A percentile compares a stretch with the other conserved stretches of the same genome.
phyloP scores from a whole-genome alignment of 2,888 invertebrate species.

The Xanthorhoe designata region DNA sequence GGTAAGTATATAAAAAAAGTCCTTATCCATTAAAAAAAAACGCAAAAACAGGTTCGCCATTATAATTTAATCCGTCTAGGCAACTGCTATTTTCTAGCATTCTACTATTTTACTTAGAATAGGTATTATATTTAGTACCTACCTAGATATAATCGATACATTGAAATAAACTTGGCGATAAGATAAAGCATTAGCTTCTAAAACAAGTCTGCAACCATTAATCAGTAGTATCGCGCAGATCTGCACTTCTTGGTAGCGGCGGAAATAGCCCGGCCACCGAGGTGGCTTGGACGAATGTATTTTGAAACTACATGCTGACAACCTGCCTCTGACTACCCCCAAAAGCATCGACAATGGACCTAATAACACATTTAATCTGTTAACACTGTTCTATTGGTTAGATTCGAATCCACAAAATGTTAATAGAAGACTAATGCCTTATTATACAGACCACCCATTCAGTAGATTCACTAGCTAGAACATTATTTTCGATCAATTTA shows the following conservation, averaged over 20 bases:
- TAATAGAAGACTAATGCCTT: too few relatives aligned
- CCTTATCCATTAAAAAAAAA: too few relatives aligned
- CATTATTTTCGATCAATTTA: background rate
- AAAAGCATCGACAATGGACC: too few relatives aligned
- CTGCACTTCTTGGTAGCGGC: conserved; percentile 67
- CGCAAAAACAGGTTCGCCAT: too few relatives aligned
- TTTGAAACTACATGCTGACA: conserved; percentile 30
- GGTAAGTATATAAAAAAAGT: too few relatives aligned
- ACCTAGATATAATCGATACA: background rate
- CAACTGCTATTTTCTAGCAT: too few relatives aligned
- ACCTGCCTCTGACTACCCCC: background rate
- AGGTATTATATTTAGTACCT: background rate
- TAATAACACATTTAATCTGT: too few relatives aligned
- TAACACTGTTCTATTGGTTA: too few relatives aligned
- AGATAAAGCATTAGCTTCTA: conserved; percentile 35
- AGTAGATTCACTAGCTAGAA: background rate
- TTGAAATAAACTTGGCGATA: conserved; percentile 19
- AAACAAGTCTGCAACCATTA: conserved; percentile 57
- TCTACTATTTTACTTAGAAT: too few relatives aligned
- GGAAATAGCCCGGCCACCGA: conserved; percentile 73
- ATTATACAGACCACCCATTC: background rate
- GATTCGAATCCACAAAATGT: too few relatives aligned
- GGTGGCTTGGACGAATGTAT: conserved; percentile 44
- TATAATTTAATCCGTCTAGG: too few relatives aligned
- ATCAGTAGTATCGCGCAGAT: conserved; percentile 69